Evolutionary conservation across 1,140 invertebrate species (phyloP).

Genomic region (Drosophila nikananu): DNA sequence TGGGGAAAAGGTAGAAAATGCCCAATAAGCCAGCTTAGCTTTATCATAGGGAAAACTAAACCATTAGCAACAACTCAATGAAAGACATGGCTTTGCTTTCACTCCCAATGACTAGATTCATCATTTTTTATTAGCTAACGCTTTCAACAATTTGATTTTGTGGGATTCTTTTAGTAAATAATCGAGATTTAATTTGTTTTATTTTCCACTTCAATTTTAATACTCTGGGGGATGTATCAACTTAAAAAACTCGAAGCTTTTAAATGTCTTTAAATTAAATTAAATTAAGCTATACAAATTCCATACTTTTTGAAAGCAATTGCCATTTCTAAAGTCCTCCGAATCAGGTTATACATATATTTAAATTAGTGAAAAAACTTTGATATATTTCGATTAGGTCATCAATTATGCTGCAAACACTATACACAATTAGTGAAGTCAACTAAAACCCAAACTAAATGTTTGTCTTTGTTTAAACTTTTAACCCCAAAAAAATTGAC

Average conservation of each 20-base stretch:
- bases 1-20: constrained; percentile 11
- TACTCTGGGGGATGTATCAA: background rate
- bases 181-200: background rate
- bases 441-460: constrained; percentile 40
- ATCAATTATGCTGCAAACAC: constrained; percentile 10
- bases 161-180: background rate
- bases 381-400: background rate
- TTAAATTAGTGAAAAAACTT: background rate
- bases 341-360: background rate
- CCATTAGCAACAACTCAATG: background rate
- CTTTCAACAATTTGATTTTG: background rate
- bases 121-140: background rate
- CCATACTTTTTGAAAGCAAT: no score
- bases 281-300: background rate
- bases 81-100: background rate
- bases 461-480: constrained; percentile 42
- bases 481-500: constrained; percentile 18
- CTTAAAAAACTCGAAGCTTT: background rate
- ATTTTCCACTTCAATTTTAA: background rate
- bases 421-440: constrained; percentile 35
- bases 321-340: background rate
- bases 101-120: background rate
- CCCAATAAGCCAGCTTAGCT: constrained; percentile 24
- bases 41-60: background rate
- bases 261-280: background rate